Percentiles rank a stretch among this genome's conserved stretches.
phyloP scores from a whole-genome alignment of 2,797 vertebrate species.

The Pelochelys cantorii region DNA sequence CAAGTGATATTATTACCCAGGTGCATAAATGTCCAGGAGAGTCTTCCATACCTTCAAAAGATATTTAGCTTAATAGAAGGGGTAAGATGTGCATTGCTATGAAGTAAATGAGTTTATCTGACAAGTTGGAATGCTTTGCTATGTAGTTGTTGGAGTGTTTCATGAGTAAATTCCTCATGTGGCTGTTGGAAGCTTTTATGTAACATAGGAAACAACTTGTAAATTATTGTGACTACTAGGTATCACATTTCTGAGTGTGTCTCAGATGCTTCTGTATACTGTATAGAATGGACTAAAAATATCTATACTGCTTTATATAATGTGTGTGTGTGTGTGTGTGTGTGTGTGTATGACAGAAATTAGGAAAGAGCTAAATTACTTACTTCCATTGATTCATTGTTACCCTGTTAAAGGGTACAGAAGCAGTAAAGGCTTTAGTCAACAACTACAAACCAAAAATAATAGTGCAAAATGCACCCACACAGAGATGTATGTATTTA shows the following conservation, averaged over 20 bases:
- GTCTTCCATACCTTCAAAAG: neutral
- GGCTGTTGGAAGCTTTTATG: neutral
- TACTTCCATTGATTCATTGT: neutral
- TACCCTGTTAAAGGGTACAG: conserved; percentile 24
- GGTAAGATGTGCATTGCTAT: neutral
- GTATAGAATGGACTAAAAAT: neutral
- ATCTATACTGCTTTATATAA: neutral
- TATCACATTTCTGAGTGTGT: neutral
- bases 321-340: neutral
- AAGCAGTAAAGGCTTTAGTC: conserved; percentile 24
- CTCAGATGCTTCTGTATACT: neutral
- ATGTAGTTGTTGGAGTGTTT: neutral
- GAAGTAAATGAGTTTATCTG: neutral
- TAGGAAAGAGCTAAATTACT: conserved; percentile 29
- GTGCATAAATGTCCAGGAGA: neutral
- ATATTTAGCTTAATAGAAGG: neutral
- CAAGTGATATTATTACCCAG: neutral
- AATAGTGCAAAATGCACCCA: neutral
- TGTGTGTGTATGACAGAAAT: neutral
- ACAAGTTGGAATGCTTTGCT: neutral
- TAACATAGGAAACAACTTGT: neutral
- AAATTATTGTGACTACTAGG: conserved; percentile 17
- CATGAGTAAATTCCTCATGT: neutral
- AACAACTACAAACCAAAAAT: conserved; percentile 47
- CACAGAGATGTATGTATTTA: neutral